A percentile compares a stretch with the other conserved stretches of the same genome.
phyloP scores from a whole-genome alignment of 2,797 vertebrate genomes.

The Erpetoichthys calabaricus region DNA sequence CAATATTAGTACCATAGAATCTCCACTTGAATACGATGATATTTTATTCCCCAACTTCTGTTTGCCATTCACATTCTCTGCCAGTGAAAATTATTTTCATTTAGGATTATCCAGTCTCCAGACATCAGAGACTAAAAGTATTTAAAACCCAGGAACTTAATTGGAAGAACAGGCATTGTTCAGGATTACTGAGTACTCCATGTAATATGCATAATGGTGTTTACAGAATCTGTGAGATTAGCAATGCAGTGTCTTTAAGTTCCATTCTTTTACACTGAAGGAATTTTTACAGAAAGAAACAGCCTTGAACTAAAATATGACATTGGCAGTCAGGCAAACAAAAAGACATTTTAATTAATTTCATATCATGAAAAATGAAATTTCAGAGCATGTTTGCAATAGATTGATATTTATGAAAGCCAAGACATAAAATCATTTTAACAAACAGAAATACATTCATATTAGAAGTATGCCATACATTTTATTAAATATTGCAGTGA shows the following conservation, averaged over 20 bases:
- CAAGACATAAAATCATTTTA: too few species aligned
- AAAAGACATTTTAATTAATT: too few species aligned
- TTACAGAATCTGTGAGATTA: constrained; percentile 23
- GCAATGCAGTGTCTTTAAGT: background rate
- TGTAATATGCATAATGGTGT: constrained; percentile 39
- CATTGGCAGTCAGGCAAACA: too few species aligned
- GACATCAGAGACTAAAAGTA: constrained; percentile 27
- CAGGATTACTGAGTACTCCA: constrained; percentile 32
- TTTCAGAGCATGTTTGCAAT: too few species aligned
- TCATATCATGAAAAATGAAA: too few species aligned
- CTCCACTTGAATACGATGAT: too few species aligned
- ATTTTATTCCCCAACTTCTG: constrained; percentile 13
- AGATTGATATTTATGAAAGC: too few species aligned
- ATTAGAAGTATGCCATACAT: too few species aligned
- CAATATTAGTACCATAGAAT: too few species aligned
- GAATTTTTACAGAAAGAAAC: constrained; percentile 28
- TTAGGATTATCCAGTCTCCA: constrained; percentile 35
- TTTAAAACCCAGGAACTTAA: constrained; percentile 41
- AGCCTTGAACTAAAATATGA: constrained; percentile 27
- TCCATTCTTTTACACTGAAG: background rate
- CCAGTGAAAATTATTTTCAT: constrained; percentile 38
- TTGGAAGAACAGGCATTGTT: constrained; percentile 37
- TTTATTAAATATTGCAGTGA: too few species aligned
- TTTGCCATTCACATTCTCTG: constrained; percentile 22
- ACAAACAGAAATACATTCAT: too few species aligned